phyloP scores from a whole-genome alignment of 2,113 vertebrate species.

The Coturnix japonica region DNA sequence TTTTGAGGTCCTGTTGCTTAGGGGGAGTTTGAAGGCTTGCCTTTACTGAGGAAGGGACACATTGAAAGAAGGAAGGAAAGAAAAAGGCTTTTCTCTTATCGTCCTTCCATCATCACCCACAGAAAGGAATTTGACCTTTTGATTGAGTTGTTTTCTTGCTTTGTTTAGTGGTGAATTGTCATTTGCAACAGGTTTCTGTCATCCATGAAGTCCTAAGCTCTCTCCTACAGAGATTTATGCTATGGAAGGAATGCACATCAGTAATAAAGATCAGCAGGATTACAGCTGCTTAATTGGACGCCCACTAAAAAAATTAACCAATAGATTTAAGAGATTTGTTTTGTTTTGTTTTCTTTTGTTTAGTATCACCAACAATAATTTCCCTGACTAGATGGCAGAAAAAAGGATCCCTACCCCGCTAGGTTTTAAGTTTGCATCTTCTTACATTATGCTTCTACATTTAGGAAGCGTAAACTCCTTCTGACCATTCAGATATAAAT shows the following conservation, averaged over 20 bases:
- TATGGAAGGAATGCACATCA: conserved; percentile 71
- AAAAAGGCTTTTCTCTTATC: conserved; percentile 58
- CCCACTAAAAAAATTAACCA: conserved; percentile 50
- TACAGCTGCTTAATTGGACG: conserved; percentile 63
- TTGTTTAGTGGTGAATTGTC: conserved; percentile 66
- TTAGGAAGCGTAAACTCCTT: conserved; percentile 31
- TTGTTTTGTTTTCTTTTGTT: conserved; percentile 49
- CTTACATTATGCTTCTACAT: conserved; percentile 13
- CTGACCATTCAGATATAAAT: conserved; percentile 30
- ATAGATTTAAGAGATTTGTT: conserved; percentile 48
- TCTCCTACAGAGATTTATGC: conserved; percentile 56
- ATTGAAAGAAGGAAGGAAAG: conserved; percentile 59
- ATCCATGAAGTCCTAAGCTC: conserved; percentile 60
- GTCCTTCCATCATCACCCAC: conserved; percentile 53
- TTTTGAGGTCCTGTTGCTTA: conserved; percentile 26
- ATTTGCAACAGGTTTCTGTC: conserved; percentile 41
- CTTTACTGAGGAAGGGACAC: conserved; percentile 35
- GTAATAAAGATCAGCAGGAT: conserved; percentile 65
- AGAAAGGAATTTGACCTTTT: conserved; percentile 70
- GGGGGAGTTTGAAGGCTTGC: conserved; percentile 24
- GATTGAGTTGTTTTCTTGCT: conserved; percentile 71
- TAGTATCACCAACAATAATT: neutral
- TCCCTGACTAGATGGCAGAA: conserved; percentile 9
- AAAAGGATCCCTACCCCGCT: neutral
- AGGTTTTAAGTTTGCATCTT: conserved; percentile 19